Percentiles rank a stretch among this genome's conserved stretches.
phyloP scores from a whole-genome alignment of 2,113 vertebrate genomes.

The Megatriorchis doriae region DNA sequence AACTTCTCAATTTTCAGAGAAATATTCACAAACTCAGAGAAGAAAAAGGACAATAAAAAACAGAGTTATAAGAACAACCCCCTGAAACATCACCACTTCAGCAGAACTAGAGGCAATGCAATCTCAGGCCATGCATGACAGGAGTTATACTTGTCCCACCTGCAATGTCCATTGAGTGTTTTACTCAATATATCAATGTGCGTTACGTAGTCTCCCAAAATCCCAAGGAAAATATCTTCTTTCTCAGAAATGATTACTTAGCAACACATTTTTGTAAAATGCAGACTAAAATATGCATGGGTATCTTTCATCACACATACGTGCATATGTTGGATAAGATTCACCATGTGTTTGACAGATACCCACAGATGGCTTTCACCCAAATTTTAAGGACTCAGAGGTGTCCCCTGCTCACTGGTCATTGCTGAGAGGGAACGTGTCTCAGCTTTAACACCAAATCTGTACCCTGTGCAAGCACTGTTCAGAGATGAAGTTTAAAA shows the following conservation, averaged over 20 bases:
- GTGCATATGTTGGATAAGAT: not conserved
- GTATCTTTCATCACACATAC: not conserved
- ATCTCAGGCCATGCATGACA: not conserved
- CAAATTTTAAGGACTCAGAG: not conserved
- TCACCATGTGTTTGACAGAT: not conserved
- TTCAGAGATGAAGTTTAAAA: not conserved
- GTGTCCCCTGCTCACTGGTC: not conserved
- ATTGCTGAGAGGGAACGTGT: fast-evolving
- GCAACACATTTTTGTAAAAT: not conserved
- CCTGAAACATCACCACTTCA: not conserved
- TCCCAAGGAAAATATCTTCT: not conserved
- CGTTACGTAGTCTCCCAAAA: not conserved
- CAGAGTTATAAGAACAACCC: not conserved
- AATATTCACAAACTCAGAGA: not conserved
- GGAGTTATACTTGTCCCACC: not conserved
- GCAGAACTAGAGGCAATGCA: not conserved
- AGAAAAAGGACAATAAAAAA: not conserved
- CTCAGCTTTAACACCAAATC: not conserved
- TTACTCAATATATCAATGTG: not conserved
- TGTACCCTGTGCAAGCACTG: not conserved
- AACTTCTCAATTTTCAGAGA: not conserved
- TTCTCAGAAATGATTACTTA: not conserved
- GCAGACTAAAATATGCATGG: not conserved
- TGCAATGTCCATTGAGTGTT: not conserved
- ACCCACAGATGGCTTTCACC: too few species aligned